Conservation (phyloP, 2,888 invertebrate genomes). For the Erynnis tages region DNA sequence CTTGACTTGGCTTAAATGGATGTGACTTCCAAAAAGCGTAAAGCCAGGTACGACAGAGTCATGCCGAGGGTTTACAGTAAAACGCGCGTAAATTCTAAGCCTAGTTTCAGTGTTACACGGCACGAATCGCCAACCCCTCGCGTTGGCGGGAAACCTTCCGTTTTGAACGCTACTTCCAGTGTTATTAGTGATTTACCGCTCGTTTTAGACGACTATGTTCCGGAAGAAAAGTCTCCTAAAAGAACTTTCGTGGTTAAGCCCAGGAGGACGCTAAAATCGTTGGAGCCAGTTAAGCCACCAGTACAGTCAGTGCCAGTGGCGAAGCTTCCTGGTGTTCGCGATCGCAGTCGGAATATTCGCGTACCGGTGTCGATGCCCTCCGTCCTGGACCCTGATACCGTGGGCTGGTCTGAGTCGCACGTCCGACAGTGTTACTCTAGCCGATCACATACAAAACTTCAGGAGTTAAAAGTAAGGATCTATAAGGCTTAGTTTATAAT, state of each 20-base stretch:
- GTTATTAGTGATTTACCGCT: slow-evolving; percentile 62
- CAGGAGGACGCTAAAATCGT: slow-evolving; percentile 59
- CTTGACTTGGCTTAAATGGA: slow-evolving; percentile 34
- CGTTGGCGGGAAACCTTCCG: slow-evolving; percentile 64
- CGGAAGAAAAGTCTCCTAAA: slow-evolving; percentile 42
- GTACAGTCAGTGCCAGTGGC: slow-evolving; percentile 47
- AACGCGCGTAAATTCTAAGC: slow-evolving; percentile 45
- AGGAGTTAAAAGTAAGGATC: slow-evolving; percentile 57
- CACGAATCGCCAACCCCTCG: slow-evolving; percentile 54
- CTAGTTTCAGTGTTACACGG: slow-evolving; percentile 55
- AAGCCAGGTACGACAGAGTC: slow-evolving; percentile 58
- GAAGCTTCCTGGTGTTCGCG: slow-evolving; percentile 34
- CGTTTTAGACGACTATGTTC: slow-evolving; percentile 59
- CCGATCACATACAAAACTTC: slow-evolving; percentile 58
- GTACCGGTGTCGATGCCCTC: slow-evolving; percentile 52
- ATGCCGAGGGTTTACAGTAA: slow-evolving; percentile 61
- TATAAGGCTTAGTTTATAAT: no score
- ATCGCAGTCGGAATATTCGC: slow-evolving; percentile 38
- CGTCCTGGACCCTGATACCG: slow-evolving; percentile 39
- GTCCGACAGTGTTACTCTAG: slow-evolving; percentile 56
- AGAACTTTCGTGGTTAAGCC: slow-evolving; percentile 58
- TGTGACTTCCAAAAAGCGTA: slow-evolving; percentile 34
- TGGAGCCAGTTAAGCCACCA: slow-evolving; percentile 55
- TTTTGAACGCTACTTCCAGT: slow-evolving; percentile 53
- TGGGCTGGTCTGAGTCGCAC: slow-evolving; percentile 51